Conservation (phyloP, 2,113 vertebrate species). For the Campylomormyrus tamandua region DNA sequence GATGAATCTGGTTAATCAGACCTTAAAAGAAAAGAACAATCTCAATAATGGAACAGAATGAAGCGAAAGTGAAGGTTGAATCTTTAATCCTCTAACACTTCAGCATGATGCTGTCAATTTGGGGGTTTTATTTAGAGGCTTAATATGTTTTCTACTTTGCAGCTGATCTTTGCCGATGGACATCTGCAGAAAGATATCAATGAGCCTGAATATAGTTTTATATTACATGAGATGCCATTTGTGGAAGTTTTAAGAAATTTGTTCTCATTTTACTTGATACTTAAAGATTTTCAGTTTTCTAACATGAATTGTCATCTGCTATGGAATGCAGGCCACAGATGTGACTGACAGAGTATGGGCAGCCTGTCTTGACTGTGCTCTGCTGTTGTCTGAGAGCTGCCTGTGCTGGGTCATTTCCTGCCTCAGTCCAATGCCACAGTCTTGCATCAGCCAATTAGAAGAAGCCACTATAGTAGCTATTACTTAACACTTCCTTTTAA, state of each 20-base stretch:
- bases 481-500: constrained; percentile 4
- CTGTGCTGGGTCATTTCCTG: neutral
- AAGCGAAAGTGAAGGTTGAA: neutral
- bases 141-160: neutral
- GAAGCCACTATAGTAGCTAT: neutral
- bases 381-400: neutral
- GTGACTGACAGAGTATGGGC: neutral
- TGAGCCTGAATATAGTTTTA: neutral
- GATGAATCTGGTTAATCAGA: neutral
- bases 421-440: neutral
- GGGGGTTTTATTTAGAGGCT: neutral
- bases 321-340: neutral
- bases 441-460: neutral
- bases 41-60: neutral
- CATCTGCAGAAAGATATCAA: neutral
- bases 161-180: neutral
- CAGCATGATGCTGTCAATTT: neutral
- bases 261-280: neutral
- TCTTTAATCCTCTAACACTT: neutral
- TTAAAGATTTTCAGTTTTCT: neutral
- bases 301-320: neutral
- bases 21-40: neutral
- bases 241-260: neutral
- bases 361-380: neutral
- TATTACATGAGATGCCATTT: neutral